A percentile compares a stretch with the other conserved stretches of the same genome.
These are phyloP conservation scores for Drosophila rellima DNA, from an alignment of 2,888 invertebrate genomes.

Conservation along the genomic window DNA sequence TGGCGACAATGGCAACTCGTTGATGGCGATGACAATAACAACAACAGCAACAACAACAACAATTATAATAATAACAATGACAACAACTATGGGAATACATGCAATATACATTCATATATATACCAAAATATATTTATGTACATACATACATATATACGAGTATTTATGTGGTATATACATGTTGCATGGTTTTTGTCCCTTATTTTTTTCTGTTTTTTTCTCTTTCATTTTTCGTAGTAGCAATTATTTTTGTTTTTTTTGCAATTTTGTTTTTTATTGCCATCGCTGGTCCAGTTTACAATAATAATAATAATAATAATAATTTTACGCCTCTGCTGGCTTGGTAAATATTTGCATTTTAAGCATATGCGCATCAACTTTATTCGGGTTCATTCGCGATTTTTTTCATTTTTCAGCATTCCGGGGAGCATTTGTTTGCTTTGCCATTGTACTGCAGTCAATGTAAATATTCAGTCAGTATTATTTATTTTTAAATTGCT, in stretches of 20 bases:
- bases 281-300: constrained; percentile 60
- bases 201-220: constrained; percentile 28
- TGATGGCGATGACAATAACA: constrained; percentile 60
- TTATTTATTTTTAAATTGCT: constrained; percentile 53
- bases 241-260: constrained; percentile 55
- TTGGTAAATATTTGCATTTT: constrained; percentile 77
- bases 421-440: constrained; percentile 17
- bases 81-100: constrained; percentile 43
- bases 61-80: constrained; percentile 34
- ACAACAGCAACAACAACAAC: constrained; percentile 30
- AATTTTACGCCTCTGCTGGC: constrained; percentile 66
- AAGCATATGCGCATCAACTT: constrained; percentile 69
- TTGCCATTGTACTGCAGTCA: constrained; percentile 33
- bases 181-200: constrained; percentile 46
- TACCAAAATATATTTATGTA: constrained; percentile 13
- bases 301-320: constrained; percentile 70
- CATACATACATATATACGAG: constrained; percentile 18
- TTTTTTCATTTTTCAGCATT: constrained; percentile 10
- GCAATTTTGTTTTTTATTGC: constrained; percentile 26
- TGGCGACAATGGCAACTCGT: constrained; percentile 70
- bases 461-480: constrained; percentile 47
- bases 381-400: background rate
- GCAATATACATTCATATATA: constrained; percentile 21
- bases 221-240: constrained; percentile 25
- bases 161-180: constrained; percentile 35